Evolutionary conservation across 2,797 vertebrate genomes (phyloP), one percentile per base, ranked within the genome.

Genomic region (Tinamus major): DNA sequence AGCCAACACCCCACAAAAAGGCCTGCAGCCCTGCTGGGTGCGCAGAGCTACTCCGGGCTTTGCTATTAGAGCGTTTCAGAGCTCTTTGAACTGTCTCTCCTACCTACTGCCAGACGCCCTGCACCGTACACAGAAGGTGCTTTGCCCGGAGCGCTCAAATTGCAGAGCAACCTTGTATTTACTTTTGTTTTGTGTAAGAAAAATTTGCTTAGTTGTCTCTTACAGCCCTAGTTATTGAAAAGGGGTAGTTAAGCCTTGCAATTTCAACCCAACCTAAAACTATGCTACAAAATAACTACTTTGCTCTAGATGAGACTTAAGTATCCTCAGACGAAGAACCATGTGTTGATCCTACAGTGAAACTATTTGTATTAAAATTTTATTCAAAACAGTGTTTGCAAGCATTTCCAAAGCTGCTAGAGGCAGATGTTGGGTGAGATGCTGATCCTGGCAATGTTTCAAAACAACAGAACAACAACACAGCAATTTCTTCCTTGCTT

Each of bases 1-100:
- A 85, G 82, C 31, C 62, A 74, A 75, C 88, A 77, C 44, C 23
- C 42, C 56, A 55, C 59, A 59, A 58, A 89, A 92, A 90, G 56
- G 86, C 58, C 64, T 87, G 49, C 14, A 55, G 26, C 53, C 80
- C 80, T 48, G 82, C 77, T 76, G 79, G 39, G 29, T 10, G 4
- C 0, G 2, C 39, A 49, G n/a, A 79, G 55, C 42, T 74, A 71
- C 84, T 82, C 46, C 31, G 21, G 42, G 70, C 41, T 89, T 85
- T 81, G 77, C 56, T 61, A 44, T 59, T 62, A 31, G 4, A 10
- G 39, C 48, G 39, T 44, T 93, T 46, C 79, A 53, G 63, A 91
- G 70, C n/a, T 86, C 74, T 86, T 86, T 63, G 49, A 92, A 72
- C 6, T 2, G n/a, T 39, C 27, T 39, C 27, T 71, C 58, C 79